These are phyloP conservation scores for Eciton burchellii DNA, from an alignment of 1,140 invertebrate species.

Conservation along the genomic window DNA sequence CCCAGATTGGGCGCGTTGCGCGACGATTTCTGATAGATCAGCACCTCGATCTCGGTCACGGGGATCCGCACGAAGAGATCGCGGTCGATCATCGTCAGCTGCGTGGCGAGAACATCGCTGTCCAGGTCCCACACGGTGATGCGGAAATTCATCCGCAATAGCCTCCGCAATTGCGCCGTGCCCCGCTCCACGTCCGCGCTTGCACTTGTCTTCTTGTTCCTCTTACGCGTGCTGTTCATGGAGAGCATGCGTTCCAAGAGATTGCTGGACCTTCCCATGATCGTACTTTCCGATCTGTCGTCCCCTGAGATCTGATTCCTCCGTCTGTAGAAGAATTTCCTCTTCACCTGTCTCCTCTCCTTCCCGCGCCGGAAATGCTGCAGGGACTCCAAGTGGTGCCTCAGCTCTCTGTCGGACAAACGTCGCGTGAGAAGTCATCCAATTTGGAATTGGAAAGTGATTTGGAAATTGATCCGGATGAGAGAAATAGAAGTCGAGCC, in stretches of 20 bases:
- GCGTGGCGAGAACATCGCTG: constrained; percentile 84
- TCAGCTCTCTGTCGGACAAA: constrained; percentile 74
- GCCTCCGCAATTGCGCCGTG: constrained; percentile 70
- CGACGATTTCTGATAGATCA: constrained; percentile 83
- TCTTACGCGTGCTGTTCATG: constrained; percentile 46
- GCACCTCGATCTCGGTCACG: constrained; percentile 80
- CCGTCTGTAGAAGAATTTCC: constrained; percentile 68
- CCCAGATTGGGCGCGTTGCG: constrained; percentile 85
- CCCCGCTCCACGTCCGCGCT: constrained; percentile 22
- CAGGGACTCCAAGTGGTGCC: constrained; percentile 79
- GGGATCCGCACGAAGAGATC: constrained; percentile 86
- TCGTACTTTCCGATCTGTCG: constrained; percentile 24
- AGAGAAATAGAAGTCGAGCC: neutral
- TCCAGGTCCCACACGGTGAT: constrained; percentile 86
- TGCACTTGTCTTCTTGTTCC: constrained; percentile 41
- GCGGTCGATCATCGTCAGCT: constrained; percentile 86
- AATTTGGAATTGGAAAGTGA: too few species aligned
- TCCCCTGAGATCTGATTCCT: constrained; percentile 40
- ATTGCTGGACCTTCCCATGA: constrained; percentile 68
- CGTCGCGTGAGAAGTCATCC: neutral
- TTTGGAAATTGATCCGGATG: neutral
- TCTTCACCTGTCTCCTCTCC: constrained; percentile 58
- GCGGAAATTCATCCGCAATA: constrained; percentile 81
- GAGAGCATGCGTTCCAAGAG: constrained; percentile 77
- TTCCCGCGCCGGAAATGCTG: constrained; percentile 68